These are phyloP conservation scores for Spilosoma lubricipeda DNA, from an alignment of 2,888 invertebrate genomes.

Conservation along the genomic window DNA sequence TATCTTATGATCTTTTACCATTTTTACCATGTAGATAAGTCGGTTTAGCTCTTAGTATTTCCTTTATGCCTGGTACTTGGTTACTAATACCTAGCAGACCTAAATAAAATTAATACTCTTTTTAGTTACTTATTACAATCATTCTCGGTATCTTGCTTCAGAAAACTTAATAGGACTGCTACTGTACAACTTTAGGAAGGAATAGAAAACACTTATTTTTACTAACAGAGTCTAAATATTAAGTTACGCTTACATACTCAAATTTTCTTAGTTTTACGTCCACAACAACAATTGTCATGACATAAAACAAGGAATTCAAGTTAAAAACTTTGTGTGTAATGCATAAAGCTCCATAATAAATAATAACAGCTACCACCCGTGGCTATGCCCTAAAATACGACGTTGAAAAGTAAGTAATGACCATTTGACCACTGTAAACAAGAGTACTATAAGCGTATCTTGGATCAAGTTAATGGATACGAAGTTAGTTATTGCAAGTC, in stretches of 20 bases:
- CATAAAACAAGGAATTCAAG: no score
- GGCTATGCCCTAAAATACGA: not conserved
- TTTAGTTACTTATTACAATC: no score
- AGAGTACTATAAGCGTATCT: not conserved
- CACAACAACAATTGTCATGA: no score
- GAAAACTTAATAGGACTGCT: no score
- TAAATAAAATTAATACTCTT: not conserved
- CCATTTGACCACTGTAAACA: not conserved
- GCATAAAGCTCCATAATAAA: not conserved
- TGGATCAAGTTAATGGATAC: not conserved
- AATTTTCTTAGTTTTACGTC: no score
- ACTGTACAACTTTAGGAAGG: no score
- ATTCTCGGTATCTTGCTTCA: no score
- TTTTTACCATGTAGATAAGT: not conserved
- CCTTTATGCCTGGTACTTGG: not conserved
- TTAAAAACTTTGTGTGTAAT: not conserved
- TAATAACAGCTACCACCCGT: conserved; percentile 1
- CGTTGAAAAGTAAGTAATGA: not conserved
- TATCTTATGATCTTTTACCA: not conserved
- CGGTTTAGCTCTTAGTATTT: not conserved
- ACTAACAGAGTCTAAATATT: no score
- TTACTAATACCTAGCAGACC: not conserved
- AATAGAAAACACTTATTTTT: no score
- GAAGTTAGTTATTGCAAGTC: not conserved
- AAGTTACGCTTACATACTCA: no score